Conservation (phyloP, 2,888 invertebrate species). For the Lithophane semibrunnea region DNA sequence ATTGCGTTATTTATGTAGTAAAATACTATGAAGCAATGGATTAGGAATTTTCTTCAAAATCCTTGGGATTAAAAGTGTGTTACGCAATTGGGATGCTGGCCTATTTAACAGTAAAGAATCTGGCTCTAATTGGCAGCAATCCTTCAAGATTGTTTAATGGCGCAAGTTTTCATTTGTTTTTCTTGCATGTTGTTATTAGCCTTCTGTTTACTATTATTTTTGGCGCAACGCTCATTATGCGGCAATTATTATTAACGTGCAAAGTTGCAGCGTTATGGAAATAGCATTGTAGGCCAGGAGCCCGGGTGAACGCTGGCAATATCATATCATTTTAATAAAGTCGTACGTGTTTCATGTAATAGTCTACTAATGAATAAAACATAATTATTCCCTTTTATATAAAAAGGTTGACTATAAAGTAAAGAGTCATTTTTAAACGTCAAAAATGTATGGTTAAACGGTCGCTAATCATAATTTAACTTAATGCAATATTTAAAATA, state of each 20-base stretch:
- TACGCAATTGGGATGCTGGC: not conserved
- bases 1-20: not conserved
- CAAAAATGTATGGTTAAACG: not conserved
- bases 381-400: not conserved
- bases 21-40: not conserved
- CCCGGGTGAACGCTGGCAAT: not conserved
- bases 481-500: not conserved
- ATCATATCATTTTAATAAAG: not conserved
- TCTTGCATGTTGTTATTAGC: not conserved
- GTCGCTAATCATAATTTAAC: not conserved
- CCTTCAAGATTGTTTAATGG: not conserved
- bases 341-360: not conserved
- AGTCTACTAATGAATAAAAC: not conserved
- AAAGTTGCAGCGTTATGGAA: constrained; percentile 62
- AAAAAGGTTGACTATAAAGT: not conserved
- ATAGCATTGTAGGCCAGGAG: constrained; percentile 53
- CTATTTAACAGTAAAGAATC: not conserved
- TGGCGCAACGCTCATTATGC: constrained; percentile 44
- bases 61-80: not conserved
- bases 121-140: not conserved
- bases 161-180: not conserved
- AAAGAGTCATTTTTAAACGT: not conserved
- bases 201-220: constrained; percentile 37
- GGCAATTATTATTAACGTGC: constrained; percentile 62
- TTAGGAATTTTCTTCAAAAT: not conserved